Evolutionary conservation across 2,888 invertebrate species (phyloP), one percentile per base, ranked within the genome.

Genomic region (Hyppa rectilinea): DNA sequence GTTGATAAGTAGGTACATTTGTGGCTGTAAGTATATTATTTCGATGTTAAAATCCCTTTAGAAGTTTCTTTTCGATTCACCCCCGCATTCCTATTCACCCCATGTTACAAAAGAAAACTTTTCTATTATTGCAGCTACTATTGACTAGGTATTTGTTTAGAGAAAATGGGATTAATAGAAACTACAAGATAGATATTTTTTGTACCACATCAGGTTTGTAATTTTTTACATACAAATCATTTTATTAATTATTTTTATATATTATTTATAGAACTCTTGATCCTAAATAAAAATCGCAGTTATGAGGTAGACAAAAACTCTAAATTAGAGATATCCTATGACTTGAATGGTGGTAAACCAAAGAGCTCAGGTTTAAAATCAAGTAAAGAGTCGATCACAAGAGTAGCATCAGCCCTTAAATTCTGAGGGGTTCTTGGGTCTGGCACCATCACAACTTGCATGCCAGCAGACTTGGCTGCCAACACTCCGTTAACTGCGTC

Each of bases 401-500:
- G 89, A 0, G 98, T 97, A 0, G 98, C 98, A 63, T 94, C 92
- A 45, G 75, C 75, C 10, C 92, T 93, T 12, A 92, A 82, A 23
- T 80, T 85, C 64, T 78, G 87, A 17, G 93, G 92, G 2, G 94
- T 64, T 55, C 90, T 87, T n/a, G 87, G 82, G 88, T 98, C 98
- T 0, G 98, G 98, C 20, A 98, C 97, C 97, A 98, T 97, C 1
- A 98, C 97, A 2, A 97, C 97, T 91, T 98, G 98, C 99, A 99
- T 99, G 4, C 98, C 98, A 1, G 99, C 99, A 29, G 96, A 96
- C 36, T 95, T 89, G 0, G 97, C 99, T 3, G 98, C 98, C 74
- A 95, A 94, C 0, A 99, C 98, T 2, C 99, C 99, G 93, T 98
- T 98, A 0, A 98, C 97, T 3, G 99, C 98, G 95, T 99, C 99